These are phyloP conservation scores for Thecocarcelia acutangulata DNA, from an alignment of 2,888 invertebrate species.

Conservation along the genomic window DNA sequence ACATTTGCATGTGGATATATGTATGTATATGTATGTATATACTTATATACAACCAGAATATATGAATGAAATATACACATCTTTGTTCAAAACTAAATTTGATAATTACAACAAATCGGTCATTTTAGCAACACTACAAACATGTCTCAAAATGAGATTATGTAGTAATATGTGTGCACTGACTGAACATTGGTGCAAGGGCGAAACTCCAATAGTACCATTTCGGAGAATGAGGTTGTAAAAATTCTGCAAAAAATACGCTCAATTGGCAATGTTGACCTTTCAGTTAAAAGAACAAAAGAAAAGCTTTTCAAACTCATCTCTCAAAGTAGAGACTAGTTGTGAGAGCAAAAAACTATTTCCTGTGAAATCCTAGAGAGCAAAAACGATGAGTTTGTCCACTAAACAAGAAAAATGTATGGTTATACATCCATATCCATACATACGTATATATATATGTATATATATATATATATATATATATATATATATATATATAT, in stretches of 20 bases:
- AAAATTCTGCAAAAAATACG: no score
- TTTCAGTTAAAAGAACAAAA: no score
- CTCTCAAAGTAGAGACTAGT: no score
- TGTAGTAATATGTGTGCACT: background rate
- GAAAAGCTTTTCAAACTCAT: no score
- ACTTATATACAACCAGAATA: background rate
- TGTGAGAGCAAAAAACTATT: conserved; percentile 4
- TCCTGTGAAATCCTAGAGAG: conserved; percentile 45
- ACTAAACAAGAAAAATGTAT: background rate
- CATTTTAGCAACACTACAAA: no score
- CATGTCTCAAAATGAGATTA: no score
- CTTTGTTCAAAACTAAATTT: no score
- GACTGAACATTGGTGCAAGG: no score
- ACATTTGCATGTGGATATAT: background rate
- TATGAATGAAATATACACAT: background rate
- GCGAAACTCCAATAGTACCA: no score
- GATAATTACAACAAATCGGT: no score
- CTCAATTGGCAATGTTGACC: no score
- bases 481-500: background rate
- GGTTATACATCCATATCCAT: background rate
- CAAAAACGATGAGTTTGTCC: background rate
- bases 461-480: background rate
- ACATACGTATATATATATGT: background rate
- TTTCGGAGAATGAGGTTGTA: no score
- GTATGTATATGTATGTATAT: background rate